Evolutionary conservation across 2,888 invertebrate genomes (phyloP), one percentile per base, ranked within the genome.

Genomic region (Pyralis farinalis): DNA sequence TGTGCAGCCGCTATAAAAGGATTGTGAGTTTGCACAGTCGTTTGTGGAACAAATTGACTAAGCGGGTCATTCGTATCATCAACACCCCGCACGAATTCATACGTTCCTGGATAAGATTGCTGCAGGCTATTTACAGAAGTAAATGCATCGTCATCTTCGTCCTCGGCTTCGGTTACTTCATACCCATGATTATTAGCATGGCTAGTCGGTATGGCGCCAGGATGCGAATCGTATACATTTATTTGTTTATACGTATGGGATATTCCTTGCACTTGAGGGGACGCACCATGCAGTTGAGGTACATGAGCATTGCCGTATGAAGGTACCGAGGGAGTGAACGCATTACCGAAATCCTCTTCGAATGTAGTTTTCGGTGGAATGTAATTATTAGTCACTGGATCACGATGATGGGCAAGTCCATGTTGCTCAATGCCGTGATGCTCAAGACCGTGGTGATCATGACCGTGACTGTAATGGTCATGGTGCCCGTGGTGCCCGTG

Each of bases 211-310:
- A 83, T 32, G 0, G 61, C 68, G 0, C 78, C 81, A 0, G 86
- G 86, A 7, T 75, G 49, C 0, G 83, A 79, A 42, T 85, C 86
- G 42, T 63, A 86, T 3, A 88, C 84, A 47, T 90, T 82, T 0
- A 85, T 79, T 55, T 89, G 80, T 47, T 82, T 82, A 1, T 88
- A 76, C 5, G 87, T 86, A 42, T 88, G 88, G 4, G 63, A 61
- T 4, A 75, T 53, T 7, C 77, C 77, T 31, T 58, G 71, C 0
- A 77, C 58, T 6, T 67, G 62, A 0, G 75, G 73, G 1, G 63
- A 51, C 36, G 70, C 40, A n/a, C 70, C 71, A 32, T 60, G 71
- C 6, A 67, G 58, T 25, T 71, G 69, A 0, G 69, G 71, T n/a
- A 43, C 40, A 29, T 64, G 64, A 5, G 55, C 56, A 8, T 62